Evolutionary conservation across 2,797 vertebrate genomes (phyloP), one percentile per base, ranked within the genome.

Genomic region (Molossus molossus): DNA sequence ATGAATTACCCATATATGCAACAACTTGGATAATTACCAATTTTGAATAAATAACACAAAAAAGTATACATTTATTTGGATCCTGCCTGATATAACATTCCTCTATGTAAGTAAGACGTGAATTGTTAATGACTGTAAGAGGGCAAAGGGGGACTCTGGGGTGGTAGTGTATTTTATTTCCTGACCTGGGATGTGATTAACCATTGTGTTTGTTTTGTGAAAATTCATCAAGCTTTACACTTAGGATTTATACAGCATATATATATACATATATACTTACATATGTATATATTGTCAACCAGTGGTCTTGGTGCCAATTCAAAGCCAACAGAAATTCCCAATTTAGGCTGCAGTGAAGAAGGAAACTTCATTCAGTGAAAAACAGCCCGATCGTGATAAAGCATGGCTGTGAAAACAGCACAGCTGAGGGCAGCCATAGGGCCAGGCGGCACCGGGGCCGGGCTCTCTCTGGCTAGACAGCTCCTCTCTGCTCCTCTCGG

Each of bases 31-130:
- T 69, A 76, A 57, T 62, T 75, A 62, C 23, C 21, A 50, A 48
- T 90, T 82, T 45, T 64, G 76, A 77, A 50, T 50, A 92, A 75
- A 76, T 64, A 81, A 76, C 21, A 69, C 33, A 76, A 79, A 91
- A 77, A 88, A 88, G 33, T 88, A 18, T 40, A 37, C 45, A 91
- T 15, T 80, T 65, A 21, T 76, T 87, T 18, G 21, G 21, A 80
- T 73, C 23, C 21, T 91, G 20, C 27, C 17, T 75, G 40, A 20
- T 55, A 53, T 53, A n/a, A 87, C 73, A 15, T 83, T 79, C 37
- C 45, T 83, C 64, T 83, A 11, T 50, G 65, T 37, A 79, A 84
- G 48, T 70, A 57, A 58, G 33, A 40, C 62, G 15, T 8, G 3
- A 69, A 76, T 25, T 62, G 18, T n/a, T 53, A 58, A 79, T 57